Conservation (phyloP, 2,888 invertebrate genomes). For the Scaptomyza parva region DNA sequence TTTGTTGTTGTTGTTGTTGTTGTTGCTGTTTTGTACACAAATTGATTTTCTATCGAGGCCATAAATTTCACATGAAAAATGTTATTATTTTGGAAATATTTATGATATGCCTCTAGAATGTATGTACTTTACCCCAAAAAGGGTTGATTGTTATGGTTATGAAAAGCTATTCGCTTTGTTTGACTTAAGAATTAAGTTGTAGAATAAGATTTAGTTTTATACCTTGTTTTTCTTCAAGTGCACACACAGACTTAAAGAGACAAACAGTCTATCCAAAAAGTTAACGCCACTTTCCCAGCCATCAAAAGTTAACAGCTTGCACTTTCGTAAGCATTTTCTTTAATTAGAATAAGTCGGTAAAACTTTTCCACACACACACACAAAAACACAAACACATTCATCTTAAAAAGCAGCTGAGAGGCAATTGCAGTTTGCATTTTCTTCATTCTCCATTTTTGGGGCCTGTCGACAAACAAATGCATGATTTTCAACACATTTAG, state of each 20-base stretch:
- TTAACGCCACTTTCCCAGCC: neutral
- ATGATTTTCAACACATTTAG: constrained; percentile 72
- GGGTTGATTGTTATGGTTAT: neutral
- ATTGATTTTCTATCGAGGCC: constrained; percentile 69
- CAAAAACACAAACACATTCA: neutral
- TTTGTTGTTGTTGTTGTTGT: constrained; percentile 1
- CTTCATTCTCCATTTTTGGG: neutral
- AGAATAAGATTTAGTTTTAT: neutral
- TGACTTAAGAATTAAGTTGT: neutral
- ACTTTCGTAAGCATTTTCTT: constrained; percentile 40
- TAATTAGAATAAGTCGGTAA: constrained; percentile 46
- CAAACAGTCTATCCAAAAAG: neutral
- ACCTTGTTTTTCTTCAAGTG: neutral
- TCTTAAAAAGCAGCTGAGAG: neutral
- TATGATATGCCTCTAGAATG: constrained; percentile 35
- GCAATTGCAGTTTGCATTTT: constrained; percentile 22
- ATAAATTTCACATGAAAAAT: constrained; percentile 58
- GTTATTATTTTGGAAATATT: constrained; percentile 43
- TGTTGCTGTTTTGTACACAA: constrained; percentile 35
- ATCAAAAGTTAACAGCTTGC: constrained; percentile 23
- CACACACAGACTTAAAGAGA: neutral
- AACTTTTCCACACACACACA: constrained; percentile 26
- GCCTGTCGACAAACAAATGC: constrained; percentile 32
- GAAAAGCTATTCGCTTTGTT: neutral
- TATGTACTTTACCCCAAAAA: neutral